phyloP scores from a whole-genome alignment of 2,797 vertebrate genomes.

The Melanotaenia maccullochi region DNA sequence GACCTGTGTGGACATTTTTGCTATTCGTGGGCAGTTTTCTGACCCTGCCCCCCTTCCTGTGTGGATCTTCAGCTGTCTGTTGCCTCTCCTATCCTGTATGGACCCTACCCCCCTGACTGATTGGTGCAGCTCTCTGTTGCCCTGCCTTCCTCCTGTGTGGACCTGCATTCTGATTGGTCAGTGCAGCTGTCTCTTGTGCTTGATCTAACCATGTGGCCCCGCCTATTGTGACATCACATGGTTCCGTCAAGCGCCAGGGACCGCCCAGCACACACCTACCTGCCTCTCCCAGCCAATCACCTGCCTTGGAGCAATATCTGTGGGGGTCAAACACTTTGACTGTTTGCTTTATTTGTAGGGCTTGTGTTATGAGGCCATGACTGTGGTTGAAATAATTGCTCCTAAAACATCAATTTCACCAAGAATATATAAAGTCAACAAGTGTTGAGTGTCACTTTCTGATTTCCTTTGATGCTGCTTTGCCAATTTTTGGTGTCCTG shows the following conservation, averaged over 20 bases:
- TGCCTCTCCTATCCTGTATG: constrained; percentile 69
- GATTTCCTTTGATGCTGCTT: background rate
- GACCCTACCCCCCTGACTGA: constrained; percentile 66
- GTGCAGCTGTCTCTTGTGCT: constrained; percentile 99
- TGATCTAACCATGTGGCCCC: constrained; percentile 99
- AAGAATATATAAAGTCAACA: constrained; percentile 2
- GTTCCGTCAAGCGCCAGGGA: constrained; percentile 99
- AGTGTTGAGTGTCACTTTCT: constrained; percentile 1
- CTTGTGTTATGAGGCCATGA: constrained; percentile 20
- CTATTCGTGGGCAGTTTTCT: constrained; percentile 72
- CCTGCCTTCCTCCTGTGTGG: constrained; percentile 79
- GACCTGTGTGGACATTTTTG: constrained; percentile 77
- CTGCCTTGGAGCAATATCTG: constrained; percentile 53
- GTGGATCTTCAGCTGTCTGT: constrained; percentile 72
- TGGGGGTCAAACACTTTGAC: constrained; percentile 21
- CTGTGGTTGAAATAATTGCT: constrained; percentile 21
- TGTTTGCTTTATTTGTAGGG: constrained; percentile 28
- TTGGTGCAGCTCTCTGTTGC: constrained; percentile 73
- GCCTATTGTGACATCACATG: constrained; percentile 99
- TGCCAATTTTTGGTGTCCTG: constrained; percentile 9
- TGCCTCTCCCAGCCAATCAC: constrained; percentile 78
- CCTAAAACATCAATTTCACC: background rate
- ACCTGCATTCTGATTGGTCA: constrained; percentile 81
- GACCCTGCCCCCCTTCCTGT: constrained; percentile 56
- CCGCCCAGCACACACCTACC: constrained; percentile 89